A percentile compares a stretch with the other conserved stretches of the same genome.
Evolutionary conservation across 2,888 invertebrate species (phyloP).

Genomic region (Cerceris rybyensis): DNA sequence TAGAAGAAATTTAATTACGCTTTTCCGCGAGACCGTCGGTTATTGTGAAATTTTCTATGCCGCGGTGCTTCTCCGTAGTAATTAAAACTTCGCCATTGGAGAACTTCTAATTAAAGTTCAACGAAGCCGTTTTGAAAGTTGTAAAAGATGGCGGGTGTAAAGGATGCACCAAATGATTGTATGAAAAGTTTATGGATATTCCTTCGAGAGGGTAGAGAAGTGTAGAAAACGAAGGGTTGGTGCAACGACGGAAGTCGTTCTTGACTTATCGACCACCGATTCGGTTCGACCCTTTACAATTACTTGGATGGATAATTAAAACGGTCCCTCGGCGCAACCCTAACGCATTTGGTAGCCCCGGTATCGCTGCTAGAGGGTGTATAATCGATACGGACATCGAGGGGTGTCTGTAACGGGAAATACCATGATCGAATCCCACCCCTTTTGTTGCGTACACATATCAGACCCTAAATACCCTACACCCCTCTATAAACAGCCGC

Average conservation of each 20-base stretch:
- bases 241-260: slow-evolving; percentile 28
- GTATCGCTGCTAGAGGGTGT: slow-evolving; percentile 64
- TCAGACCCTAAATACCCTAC: slow-evolving; percentile 59
- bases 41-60: slow-evolving; percentile 43
- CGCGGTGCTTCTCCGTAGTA: slow-evolving; percentile 3
- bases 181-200: slow-evolving; percentile 1
- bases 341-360: slow-evolving; percentile 46
- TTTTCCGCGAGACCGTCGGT: slow-evolving; percentile 2
- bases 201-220: not conserved
- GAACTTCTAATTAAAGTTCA: not conserved
- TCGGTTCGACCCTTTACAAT: slow-evolving; percentile 63
- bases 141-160: not conserved
- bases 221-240: not conserved
- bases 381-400: slow-evolving; percentile 78
- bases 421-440: slow-evolving; percentile 63
- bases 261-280: slow-evolving; percentile 62
- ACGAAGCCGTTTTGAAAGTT: not conserved
- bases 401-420: slow-evolving; percentile 74
- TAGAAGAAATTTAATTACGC: slow-evolving; percentile 57
- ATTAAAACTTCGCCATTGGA: slow-evolving; percentile 17
- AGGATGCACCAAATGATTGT: not conserved
- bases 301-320: slow-evolving; percentile 74
- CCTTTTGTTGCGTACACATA: slow-evolving; percentile 37
- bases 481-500: slow-evolving; percentile 58
- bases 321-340: slow-evolving; percentile 67